A percentile compares a stretch with the other conserved stretches of the same genome.
Evolutionary conservation across 1,140 invertebrate genomes (phyloP).

Genomic region (Bombus sibiricus): DNA sequence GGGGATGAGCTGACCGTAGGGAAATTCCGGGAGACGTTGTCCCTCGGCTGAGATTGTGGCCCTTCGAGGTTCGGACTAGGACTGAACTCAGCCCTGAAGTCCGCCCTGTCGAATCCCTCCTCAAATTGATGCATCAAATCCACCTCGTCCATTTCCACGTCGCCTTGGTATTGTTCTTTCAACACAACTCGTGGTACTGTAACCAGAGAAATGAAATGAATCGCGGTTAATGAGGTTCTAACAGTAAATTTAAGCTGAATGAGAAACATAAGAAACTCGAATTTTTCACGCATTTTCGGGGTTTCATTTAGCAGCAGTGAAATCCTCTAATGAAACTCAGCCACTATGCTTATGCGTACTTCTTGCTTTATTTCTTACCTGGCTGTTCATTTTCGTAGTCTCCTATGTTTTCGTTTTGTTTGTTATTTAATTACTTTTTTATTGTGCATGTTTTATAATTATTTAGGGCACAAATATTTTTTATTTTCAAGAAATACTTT

Average conservation of each 20-base stretch:
- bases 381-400: background rate
- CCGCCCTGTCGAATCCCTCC: constrained; percentile 81
- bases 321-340: background rate
- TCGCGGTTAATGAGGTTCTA: background rate
- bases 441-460: background rate
- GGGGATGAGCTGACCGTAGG: constrained; percentile 78
- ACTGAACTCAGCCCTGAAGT: constrained; percentile 81
- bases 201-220: constrained; percentile 65
- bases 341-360: background rate
- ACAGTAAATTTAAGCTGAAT: background rate
- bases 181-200: constrained; percentile 92
- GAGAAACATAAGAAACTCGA: background rate
- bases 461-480: background rate
- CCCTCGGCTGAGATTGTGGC: constrained; percentile 77
- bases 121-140: constrained; percentile 81
- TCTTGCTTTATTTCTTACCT: background rate
- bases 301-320: background rate
- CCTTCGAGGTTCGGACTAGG: constrained; percentile 82
- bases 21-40: constrained; percentile 78
- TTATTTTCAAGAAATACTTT: background rate
- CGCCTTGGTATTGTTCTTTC: constrained; percentile 89
- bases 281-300: background rate
- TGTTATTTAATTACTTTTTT: background rate
- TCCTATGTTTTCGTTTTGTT: background rate
- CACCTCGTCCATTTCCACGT: constrained; percentile 88